Evolutionary conservation across 2,888 invertebrate genomes (phyloP), one percentile per base, ranked within the genome.

Genomic region (Osmoderma eremita): DNA sequence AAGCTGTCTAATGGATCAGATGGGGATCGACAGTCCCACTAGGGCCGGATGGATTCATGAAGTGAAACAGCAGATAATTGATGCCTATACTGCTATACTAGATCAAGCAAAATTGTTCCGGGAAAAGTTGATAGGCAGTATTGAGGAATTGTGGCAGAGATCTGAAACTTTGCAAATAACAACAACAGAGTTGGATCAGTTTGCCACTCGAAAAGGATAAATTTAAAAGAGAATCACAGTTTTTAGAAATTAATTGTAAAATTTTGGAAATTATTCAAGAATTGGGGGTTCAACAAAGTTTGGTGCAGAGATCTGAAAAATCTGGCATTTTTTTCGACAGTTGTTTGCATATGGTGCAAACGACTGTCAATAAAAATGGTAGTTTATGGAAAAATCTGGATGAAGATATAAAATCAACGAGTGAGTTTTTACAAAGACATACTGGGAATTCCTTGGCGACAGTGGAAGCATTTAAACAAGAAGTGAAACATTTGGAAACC

Each of bases 301-400:
- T 78, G 3, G 79, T n/a, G n/a, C n/a, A n/a, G n/a, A n/a, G 81
- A 30, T 85, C 85, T 72, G 84, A 85, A 74, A 74, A 75, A 13
- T 71, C 75, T 3, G 70, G 82, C 0, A 70, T 88, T 0, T 79
- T 75, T 8, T 72, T 82, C 0, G 82, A 84, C 63, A 83, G 83
- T 20, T 77, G 81, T 0, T 78, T 82, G 17, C 89, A 84, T n/a
- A 90, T 91, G 67, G 88, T 92, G 84, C n/a, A n/a, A n/a, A n/a
- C n/a, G 83, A 83, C 58, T 84, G 86, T 38, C 79, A 92, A 0
- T 83, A 84, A 0, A 83, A 86, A 63, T 83, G 77, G 85, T 0
- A 83, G 84, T 22, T 81, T 94, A 0, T 95, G 94, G 94, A 88
- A 90, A 17, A 88, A 91, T 66, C 82, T 95, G 13, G 89, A 91